Percentiles rank a stretch among this genome's conserved stretches.
Conservation (phyloP, 2,113 vertebrate genomes). For the Excalfactoria chinensis region DNA sequence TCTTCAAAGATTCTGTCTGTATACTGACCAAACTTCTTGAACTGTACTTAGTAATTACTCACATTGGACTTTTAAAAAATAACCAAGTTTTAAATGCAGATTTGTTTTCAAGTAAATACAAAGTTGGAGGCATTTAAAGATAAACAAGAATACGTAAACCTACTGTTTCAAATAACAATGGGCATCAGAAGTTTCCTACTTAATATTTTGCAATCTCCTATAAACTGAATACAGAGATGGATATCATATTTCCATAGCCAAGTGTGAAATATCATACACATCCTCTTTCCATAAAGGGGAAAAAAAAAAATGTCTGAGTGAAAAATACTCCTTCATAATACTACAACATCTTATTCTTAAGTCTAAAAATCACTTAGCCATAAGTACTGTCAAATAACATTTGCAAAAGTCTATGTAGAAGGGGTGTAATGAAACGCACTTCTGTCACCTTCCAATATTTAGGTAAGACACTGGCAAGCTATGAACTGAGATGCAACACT, state of each 20-base stretch:
- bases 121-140: neutral
- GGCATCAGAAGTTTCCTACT: neutral
- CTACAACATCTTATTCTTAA: neutral
- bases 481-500: neutral
- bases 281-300: neutral
- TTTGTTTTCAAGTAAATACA: neutral
- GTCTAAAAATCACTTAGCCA: neutral
- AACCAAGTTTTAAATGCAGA: neutral
- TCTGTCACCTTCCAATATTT: neutral
- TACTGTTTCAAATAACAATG: neutral
- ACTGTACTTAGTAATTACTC: neutral
- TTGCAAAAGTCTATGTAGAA: neutral
- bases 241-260: neutral
- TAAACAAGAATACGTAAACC: neutral
- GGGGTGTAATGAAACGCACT: neutral
- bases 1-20: neutral
- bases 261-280: neutral
- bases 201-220: neutral
- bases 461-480: neutral
- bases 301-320: neutral
- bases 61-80: neutral
- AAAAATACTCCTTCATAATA: neutral
- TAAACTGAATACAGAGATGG: neutral
- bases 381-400: neutral
- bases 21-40: neutral